These are phyloP conservation scores for Thysanoteuthis rhombus DNA, from an alignment of 2,888 invertebrate species.

Conservation along the genomic window DNA sequence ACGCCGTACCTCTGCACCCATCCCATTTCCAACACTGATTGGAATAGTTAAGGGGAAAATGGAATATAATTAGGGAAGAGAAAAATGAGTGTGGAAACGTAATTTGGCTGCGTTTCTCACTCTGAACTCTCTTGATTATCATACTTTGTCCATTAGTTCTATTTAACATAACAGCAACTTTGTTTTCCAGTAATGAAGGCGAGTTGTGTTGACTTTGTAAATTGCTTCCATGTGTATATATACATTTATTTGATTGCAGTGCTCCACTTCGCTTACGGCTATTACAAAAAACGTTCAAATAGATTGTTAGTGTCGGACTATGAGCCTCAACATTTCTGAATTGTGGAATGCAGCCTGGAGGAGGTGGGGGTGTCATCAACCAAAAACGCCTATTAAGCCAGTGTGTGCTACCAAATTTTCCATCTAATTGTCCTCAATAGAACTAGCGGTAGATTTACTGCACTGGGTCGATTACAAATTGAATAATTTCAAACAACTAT, in stretches of 20 bases:
- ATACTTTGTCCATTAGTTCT: not conserved
- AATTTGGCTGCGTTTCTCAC: not conserved
- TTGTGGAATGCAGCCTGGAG: not conserved
- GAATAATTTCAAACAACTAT: not conserved
- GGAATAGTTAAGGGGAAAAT: not conserved
- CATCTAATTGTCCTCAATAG: not conserved
- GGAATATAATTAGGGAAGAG: not conserved
- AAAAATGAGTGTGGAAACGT: not conserved
- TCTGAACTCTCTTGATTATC: not conserved
- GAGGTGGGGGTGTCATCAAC: not conserved
- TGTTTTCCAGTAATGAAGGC: not conserved
- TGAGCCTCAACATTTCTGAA: not conserved
- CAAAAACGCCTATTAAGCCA: not conserved
- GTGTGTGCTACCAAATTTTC: not conserved
- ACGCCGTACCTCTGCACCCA: too few relatives aligned
- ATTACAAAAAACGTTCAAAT: not conserved
- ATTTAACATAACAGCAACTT: not conserved
- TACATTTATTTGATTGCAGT: not conserved
- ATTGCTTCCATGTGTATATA: not conserved
- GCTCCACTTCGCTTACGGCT: not conserved
- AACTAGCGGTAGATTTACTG: not conserved
- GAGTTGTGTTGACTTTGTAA: not conserved
- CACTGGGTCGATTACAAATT: not conserved
- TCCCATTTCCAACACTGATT: too few relatives aligned
- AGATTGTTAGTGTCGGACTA: not conserved